Percentiles rank a stretch among this genome's conserved stretches.
Conservation (phyloP, 2,797 vertebrate species). For the Arctocebus calabarensis region DNA sequence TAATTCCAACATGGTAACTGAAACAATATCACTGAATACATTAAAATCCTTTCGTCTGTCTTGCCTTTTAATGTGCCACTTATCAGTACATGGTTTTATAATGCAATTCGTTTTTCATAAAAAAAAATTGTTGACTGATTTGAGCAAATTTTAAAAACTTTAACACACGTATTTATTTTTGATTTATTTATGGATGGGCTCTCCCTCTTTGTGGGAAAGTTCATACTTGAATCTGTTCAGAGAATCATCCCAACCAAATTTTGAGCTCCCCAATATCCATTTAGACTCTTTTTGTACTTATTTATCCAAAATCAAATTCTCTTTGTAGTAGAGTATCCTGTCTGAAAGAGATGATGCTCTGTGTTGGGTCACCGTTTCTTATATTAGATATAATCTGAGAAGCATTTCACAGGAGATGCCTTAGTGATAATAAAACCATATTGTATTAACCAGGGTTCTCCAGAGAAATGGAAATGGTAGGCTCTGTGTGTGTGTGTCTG, state of each 20-base stretch:
- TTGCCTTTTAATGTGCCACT: background rate
- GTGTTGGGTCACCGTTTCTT: background rate
- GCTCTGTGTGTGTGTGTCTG: too few relatives aligned
- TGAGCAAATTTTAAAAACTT: background rate
- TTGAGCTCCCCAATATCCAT: background rate
- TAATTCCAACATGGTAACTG: background rate
- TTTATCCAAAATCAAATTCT: conserved; percentile 23
- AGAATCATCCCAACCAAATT: background rate
- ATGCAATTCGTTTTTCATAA: background rate
- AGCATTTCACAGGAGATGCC: background rate
- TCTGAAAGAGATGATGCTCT: background rate
- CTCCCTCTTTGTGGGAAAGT: background rate
- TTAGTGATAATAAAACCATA: background rate
- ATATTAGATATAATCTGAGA: background rate
- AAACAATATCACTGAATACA: background rate
- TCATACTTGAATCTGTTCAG: background rate
- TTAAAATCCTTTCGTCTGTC: background rate
- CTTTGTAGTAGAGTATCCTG: background rate
- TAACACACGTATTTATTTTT: background rate
- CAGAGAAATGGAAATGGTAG: background rate
- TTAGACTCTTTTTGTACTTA: background rate
- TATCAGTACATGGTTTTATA: background rate
- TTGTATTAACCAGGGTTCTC: background rate
- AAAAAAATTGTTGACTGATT: background rate
- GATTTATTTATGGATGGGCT: too few relatives aligned